phyloP scores from a whole-genome alignment of 1,140 invertebrate species.

The Charaxes varanes region DNA sequence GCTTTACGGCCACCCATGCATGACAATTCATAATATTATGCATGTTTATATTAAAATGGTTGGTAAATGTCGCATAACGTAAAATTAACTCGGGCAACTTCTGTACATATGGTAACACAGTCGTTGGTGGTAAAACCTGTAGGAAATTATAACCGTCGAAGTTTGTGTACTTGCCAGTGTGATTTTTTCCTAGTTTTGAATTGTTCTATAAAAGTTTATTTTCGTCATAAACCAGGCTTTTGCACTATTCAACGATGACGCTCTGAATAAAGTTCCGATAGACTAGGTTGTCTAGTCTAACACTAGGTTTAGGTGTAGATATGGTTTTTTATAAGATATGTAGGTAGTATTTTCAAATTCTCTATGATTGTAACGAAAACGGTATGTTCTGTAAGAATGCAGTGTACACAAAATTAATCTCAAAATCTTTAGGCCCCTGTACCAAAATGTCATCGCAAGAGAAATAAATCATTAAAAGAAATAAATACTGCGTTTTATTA shows the following conservation, averaged over 20 bases:
- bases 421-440: constrained; percentile 52
- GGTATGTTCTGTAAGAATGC: constrained; percentile 39
- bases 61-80: too few species aligned
- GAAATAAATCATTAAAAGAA: constrained; percentile 55
- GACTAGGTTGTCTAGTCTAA: constrained; percentile 59
- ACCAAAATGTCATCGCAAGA: constrained; percentile 56
- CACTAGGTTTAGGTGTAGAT: constrained; percentile 64
- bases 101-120: too few species aligned
- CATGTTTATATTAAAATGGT: too few species aligned
- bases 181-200: too few species aligned
- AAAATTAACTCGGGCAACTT: too few species aligned
- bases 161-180: too few species aligned
- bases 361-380: constrained; percentile 47
- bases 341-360: constrained; percentile 68
- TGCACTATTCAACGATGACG: constrained; percentile 11
- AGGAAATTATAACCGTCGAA: too few species aligned
- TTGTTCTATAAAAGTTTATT: too few species aligned
- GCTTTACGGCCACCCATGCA: too few species aligned
- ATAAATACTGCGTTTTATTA: constrained; percentile 4
- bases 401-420: constrained; percentile 57
- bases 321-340: constrained; percentile 65
- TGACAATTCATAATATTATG: too few species aligned
- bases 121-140: too few species aligned
- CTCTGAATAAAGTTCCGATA: constrained; percentile 45
- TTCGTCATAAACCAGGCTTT: constrained; percentile 7